Base-by-base conservation (phyloP, 2,113 vertebrate genomes). In the Cottus gobio region DNA sequence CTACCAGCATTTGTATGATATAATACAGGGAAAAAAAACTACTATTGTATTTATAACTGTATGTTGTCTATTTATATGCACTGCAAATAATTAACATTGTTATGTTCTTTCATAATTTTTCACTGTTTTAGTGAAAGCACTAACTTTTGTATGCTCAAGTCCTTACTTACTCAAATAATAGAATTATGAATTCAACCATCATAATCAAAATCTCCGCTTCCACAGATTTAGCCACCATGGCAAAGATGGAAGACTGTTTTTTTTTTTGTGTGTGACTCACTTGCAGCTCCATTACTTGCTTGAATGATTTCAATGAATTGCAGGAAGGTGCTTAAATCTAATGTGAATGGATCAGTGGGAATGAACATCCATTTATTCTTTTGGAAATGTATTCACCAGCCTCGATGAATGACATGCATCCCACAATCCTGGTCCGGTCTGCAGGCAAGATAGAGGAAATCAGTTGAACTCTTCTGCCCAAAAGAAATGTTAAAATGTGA, bases 211-310 rank as follows among this genome's bases (percentile, higher is more conserved):
- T 22, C 28, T 61, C 6, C 54, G 18, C 16, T 22, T 26, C 60
- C 34, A 8, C 26, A 54, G 42, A 48, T 67, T 56, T 16, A 75
- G 11, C 75, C 56, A 39, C 64, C 24, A 37, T 69, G 48, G 79
- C 64, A 74, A 66, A 77, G 54, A 67, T 2, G 34, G 31, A 30
- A 30, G 16, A 50, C 31, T 39, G n/a, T 50, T 70, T 3, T 34
- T 42, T 42, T 52, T 65, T 67, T 30, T 68, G 71, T 68, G 67
- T 68, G 72, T 68, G 67, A 72, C 61, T 63, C 52, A 34, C 60
- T 36, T 26, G 65, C 52, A 42, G n/a, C 46, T 77, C 68, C 48
- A 77, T 81, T 77, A 57, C 39, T 67, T 81, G 68, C 78, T 64
- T 68, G 54, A 46, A 50, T 68, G 73, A 46, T 39, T 73, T 46